phyloP scores from a whole-genome alignment of 2,888 invertebrate genomes.

The Melanostoma mellinum region DNA sequence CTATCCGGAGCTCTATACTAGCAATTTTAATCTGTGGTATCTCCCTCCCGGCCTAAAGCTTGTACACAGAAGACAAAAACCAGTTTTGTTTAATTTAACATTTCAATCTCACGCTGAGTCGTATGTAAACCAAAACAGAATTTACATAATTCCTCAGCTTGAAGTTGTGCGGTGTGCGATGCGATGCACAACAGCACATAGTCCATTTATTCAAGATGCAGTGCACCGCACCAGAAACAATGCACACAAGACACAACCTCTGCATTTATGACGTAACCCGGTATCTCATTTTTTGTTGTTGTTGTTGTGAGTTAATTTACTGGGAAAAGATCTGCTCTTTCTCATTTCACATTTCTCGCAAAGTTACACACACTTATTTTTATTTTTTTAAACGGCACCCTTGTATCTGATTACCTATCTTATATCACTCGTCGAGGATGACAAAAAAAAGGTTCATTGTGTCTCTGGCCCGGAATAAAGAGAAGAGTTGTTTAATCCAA shows the following conservation, averaged over 20 bases:
- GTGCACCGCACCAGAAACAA: conserved; percentile 33
- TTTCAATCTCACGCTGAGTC: conserved; percentile 52
- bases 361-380: conserved; percentile 21
- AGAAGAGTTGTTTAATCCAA: conserved; percentile 52
- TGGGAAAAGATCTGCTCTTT: conserved; percentile 40
- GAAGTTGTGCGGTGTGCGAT: conserved; percentile 7
- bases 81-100: conserved; percentile 38
- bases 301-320: conserved; percentile 52
- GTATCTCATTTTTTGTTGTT: not conserved
- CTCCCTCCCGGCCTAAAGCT: not conserved
- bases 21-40: conserved; percentile 39
- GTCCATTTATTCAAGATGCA: conserved; percentile 42
- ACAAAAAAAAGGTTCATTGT: conserved; percentile 51
- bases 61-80: conserved; percentile 29
- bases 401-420: conserved; percentile 61
- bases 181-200: conserved; percentile 14
- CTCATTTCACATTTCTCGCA: conserved; percentile 30
- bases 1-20: conserved; percentile 24
- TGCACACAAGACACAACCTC: conserved; percentile 20
- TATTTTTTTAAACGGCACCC: not conserved
- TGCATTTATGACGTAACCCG: conserved; percentile 48
- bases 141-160: conserved; percentile 59
- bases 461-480: conserved; percentile 15
- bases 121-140: conserved; percentile 38
- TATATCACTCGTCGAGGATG: conserved; percentile 44